These are phyloP conservation scores for Carcharodon carcharias DNA, from an alignment of 2,797 vertebrate genomes.

Conservation along the genomic window DNA sequence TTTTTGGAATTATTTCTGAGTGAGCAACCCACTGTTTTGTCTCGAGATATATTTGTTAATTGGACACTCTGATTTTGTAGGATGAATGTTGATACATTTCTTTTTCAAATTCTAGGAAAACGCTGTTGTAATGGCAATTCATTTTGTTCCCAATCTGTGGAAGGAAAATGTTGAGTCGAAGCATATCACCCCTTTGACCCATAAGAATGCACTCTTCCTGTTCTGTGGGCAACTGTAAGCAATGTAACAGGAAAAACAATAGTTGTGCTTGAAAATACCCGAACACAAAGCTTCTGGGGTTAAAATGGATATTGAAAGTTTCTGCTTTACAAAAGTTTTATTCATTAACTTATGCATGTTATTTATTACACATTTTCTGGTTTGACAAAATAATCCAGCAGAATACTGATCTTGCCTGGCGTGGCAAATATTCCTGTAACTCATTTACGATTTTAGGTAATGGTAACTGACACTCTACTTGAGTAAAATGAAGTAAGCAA, in stretches of 20 bases:
- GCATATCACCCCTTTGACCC: not conserved
- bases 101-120: not conserved
- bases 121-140: not conserved
- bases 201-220: not conserved
- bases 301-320: not conserved
- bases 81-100: not conserved
- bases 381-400: slow-evolving; percentile 5
- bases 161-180: not conserved
- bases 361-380: not conserved
- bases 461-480: not conserved
- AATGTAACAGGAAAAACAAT: not conserved
- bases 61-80: not conserved
- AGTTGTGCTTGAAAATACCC: not conserved
- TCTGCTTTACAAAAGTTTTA: not conserved
- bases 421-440: not conserved
- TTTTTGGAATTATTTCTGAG: not conserved
- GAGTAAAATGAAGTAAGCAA: not conserved
- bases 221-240: not conserved
- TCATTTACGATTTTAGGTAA: not conserved
- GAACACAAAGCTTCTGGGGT: not conserved
- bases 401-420: not conserved
- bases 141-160: not conserved
- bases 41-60: not conserved
- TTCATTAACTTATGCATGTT: not conserved
- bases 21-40: not conserved